phyloP scores from a whole-genome alignment of 2,797 vertebrate species.

The Mastacembelus armatus region DNA sequence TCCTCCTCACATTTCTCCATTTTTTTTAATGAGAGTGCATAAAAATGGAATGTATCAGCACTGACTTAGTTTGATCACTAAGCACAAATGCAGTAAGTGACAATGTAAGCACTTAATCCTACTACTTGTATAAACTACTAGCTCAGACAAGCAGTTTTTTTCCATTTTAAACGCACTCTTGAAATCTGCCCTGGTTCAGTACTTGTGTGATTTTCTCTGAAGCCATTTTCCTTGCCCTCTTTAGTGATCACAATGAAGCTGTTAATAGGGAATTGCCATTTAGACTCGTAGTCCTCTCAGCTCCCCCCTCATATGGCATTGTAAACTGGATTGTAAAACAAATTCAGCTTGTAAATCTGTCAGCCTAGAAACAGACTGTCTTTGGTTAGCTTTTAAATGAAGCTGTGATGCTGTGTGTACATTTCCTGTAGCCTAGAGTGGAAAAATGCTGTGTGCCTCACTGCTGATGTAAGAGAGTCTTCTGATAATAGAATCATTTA shows the following conservation, averaged over 20 bases:
- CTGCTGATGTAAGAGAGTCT: slow-evolving; percentile 31
- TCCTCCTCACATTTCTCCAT: slow-evolving; percentile 50
- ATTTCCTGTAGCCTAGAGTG: slow-evolving; percentile 27
- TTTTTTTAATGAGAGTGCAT: slow-evolving; percentile 51
- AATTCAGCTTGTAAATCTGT: slow-evolving; percentile 69
- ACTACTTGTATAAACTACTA: slow-evolving; percentile 15
- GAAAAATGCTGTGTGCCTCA: slow-evolving; percentile 20
- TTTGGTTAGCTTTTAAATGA: slow-evolving; percentile 56
- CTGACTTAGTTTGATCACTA: slow-evolving; percentile 30
- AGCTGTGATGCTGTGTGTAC: slow-evolving; percentile 33
- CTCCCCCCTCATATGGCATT: slow-evolving; percentile 37
- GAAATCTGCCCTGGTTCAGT: slow-evolving; percentile 13
- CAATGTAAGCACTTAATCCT: slow-evolving; percentile 21
- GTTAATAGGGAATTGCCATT: slow-evolving; percentile 54
- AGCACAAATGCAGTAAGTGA: slow-evolving; percentile 24
- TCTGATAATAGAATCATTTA: slow-evolving; percentile 28
- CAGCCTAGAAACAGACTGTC: slow-evolving; percentile 40
- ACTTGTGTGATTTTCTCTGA: slow-evolving; percentile 18
- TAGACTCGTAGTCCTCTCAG: slow-evolving; percentile 49
- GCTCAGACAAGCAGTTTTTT: slow-evolving; percentile 2
- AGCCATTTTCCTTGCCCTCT: not conserved
- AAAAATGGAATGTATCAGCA: slow-evolving; percentile 27
- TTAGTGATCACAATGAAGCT: slow-evolving; percentile 39
- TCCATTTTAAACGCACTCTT: slow-evolving; percentile 9
- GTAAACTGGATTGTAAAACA: slow-evolving; percentile 73